These are phyloP conservation scores for Cephus cinctus DNA, from an alignment of 1,140 invertebrate genomes.

Conservation along the genomic window DNA sequence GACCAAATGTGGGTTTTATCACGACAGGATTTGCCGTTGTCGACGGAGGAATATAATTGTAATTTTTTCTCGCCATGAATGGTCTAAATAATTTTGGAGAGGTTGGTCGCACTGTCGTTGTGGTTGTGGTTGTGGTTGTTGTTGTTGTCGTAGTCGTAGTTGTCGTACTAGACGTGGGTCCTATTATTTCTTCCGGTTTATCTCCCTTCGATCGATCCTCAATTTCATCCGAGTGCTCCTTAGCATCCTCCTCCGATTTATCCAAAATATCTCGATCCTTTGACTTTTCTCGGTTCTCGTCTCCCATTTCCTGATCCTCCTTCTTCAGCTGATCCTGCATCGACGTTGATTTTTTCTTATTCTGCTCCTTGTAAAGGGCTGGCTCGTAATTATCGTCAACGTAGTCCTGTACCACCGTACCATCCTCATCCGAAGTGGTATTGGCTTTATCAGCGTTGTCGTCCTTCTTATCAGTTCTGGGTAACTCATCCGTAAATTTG, in stretches of 20 bases:
- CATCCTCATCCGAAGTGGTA: slow-evolving; percentile 29
- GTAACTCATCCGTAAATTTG: slow-evolving; percentile 54
- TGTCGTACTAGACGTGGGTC: not conserved
- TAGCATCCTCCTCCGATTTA: no score
- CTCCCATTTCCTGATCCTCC: slow-evolving; percentile 9
- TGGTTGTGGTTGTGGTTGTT: slow-evolving; percentile 16
- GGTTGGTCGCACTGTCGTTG: slow-evolving; percentile 25
- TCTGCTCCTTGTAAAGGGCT: slow-evolving; percentile 34
- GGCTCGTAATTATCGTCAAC: slow-evolving; percentile 61
- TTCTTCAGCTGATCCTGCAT: slow-evolving; percentile 2
- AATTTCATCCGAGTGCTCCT: not conserved
- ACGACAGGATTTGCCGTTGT: slow-evolving; percentile 46
- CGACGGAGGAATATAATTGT: slow-evolving; percentile 42
- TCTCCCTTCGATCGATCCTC: slow-evolving; percentile 9
- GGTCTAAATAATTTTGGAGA: slow-evolving; percentile 43
- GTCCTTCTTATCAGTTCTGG: slow-evolving; percentile 34
- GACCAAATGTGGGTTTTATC: slow-evolving; percentile 39
- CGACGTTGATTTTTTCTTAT: not conserved
- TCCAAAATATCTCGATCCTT: no score
- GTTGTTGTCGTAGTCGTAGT: slow-evolving; percentile 1
- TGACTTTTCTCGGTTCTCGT: slow-evolving; percentile 8
- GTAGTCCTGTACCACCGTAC: slow-evolving; percentile 48
- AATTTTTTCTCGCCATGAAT: slow-evolving; percentile 39
- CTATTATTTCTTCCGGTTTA: not conserved
- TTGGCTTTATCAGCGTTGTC: slow-evolving; percentile 9